Evolutionary conservation across 2,113 vertebrate species (phyloP), one percentile per base, ranked within the genome.

Genomic region (Lutjanus erythropterus): DNA sequence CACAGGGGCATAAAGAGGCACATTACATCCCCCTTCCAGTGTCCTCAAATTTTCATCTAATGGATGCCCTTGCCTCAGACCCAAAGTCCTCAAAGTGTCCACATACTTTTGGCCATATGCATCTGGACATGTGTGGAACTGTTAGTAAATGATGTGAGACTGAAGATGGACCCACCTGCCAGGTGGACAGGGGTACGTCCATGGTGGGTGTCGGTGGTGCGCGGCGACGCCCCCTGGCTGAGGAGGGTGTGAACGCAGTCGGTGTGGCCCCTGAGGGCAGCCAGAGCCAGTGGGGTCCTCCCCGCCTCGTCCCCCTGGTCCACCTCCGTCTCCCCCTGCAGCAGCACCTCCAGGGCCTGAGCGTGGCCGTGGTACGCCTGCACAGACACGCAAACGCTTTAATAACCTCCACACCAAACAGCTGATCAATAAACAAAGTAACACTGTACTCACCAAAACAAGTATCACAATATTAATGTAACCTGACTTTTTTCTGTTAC

Each of bases 351-450:
- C 93, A 99, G 84, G 16, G 98, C 97, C 89, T 98, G 96, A 5
- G 97, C 96, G 56, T 99, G 98, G 73, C 98, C 98, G 0, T 99
- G 97, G 78, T 99, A 99, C 2, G 98, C 98, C 98, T 99, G 85
- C 37, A 41, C n/a, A 52, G 11, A 67, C 0, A 55, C 21, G 14
- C 1, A 35, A 0, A 25, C 3, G 11, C 31, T 19, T 35, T 35
- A 25, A 44, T 29, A 10, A n/a, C n/a, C n/a, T n/a, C n/a, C n/a
- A n/a, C n/a, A n/a, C n/a, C n/a, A n/a, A n/a, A n/a, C n/a, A n/a
- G n/a, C n/a, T n/a, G n/a, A n/a, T n/a, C n/a, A n/a, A n/a, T n/a
- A n/a, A n/a, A n/a, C n/a, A n/a, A n/a, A n/a, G n/a, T n/a, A n/a
- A n/a, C n/a, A n/a, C n/a, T n/a, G n/a, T n/a, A n/a, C n/a, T n/a